Evolutionary conservation across 2,797 vertebrate species (phyloP).

Genomic region (Potorous gilbertii): DNA sequence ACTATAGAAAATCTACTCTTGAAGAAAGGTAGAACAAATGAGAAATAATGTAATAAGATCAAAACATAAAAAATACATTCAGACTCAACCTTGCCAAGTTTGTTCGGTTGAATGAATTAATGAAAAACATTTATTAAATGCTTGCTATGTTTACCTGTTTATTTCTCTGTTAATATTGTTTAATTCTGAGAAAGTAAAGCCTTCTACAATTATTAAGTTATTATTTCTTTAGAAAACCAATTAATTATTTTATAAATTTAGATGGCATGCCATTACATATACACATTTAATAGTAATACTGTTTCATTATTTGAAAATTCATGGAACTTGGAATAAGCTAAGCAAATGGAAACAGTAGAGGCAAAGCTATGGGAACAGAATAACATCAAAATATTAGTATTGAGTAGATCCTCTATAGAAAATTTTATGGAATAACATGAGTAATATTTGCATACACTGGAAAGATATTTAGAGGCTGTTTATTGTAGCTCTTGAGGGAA

Average conservation of each 20-base stretch:
- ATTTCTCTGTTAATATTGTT: background rate
- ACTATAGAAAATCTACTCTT: background rate
- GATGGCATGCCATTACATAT: background rate
- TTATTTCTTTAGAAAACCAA: background rate
- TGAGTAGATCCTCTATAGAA: background rate
- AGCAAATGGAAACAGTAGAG: background rate
- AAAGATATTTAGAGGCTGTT: background rate
- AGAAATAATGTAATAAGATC: background rate
- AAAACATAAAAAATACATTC: background rate
- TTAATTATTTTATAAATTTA: background rate
- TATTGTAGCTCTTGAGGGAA: background rate
- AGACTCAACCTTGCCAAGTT: background rate
- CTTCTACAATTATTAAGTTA: background rate
- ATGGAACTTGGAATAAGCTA: background rate
- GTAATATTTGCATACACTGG: background rate
- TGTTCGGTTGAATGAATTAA: background rate
- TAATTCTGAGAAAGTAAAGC: background rate
- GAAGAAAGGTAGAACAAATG: background rate
- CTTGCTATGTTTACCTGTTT: background rate
- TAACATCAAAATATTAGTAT: background rate
- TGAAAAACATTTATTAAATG: background rate
- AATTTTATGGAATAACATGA: background rate
- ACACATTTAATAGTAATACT: background rate
- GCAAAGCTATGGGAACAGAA: background rate
- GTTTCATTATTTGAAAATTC: background rate